Base-by-base conservation (phyloP, 2,797 vertebrate genomes). In the Smutsia gigantea region DNA sequence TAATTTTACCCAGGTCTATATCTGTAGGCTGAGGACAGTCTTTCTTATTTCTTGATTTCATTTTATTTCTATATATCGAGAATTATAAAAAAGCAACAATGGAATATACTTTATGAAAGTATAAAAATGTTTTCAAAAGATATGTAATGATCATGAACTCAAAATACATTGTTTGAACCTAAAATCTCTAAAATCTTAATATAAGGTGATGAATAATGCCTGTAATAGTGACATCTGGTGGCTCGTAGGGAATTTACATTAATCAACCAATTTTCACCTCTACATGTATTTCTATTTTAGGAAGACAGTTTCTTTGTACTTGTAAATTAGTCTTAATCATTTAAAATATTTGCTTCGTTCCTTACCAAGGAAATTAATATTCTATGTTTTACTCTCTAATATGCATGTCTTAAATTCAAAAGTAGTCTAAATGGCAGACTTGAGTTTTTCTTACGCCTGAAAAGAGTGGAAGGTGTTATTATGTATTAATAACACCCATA, bases 141-240 rank as follows among this genome's bases (percentile, higher is more conserved):
- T 18, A 4, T 12, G 83, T 25, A 93, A 51, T 59, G 25, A 75
- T 57, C 23, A 39, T 68, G 31, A 63, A 37, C 2, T 64, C 15
- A 89, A 83, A 96, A 85, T 31, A 75, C 69, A 87, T 34, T 74
- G 15, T 25, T 66, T 37, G 34, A 95, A 85, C 14, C 7, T 66
- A 83, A 96, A 89, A 89, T 90, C 19, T 82, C 49, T 63, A 61
- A 21, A 86, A 63, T 59, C 29, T 88, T 84, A 78, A 39, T 49
- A 21, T 63, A 69, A 57, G 27, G 19, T 75, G 21, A 75, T 55
- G 0, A 17, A 88, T 87, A 92, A 81, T 81, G 55, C 68, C 39
- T 90, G 2, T 79, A 83, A 93, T 39, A 95, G 86, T 94, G 97
- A 63, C 97, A 96, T 96, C 96, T 97, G 81, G 79, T 97, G 96